phyloP scores from a whole-genome alignment of 2,113 vertebrate genomes.

The Catharus bicknelli region DNA sequence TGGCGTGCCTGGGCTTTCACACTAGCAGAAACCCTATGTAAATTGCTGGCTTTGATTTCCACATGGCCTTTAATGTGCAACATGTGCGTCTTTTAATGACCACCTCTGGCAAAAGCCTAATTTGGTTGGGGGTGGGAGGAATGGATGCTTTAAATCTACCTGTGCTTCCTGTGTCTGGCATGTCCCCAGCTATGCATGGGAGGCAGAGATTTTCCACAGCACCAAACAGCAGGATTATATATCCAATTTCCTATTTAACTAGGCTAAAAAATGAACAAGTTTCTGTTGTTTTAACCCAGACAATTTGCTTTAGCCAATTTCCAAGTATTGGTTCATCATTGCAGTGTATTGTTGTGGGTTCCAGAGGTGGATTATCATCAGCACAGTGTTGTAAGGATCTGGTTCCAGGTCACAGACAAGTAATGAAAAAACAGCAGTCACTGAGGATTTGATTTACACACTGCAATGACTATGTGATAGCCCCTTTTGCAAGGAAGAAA shows the following conservation, averaged over 20 bases:
- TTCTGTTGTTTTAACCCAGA: background rate
- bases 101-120: background rate
- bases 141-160: conserved; percentile 20
- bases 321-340: background rate
- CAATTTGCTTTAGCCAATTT: background rate
- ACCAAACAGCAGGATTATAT: background rate
- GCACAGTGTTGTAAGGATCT: background rate
- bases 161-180: background rate
- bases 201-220: background rate
- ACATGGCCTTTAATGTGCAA: background rate
- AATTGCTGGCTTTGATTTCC: background rate
- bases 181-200: background rate
- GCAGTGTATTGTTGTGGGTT: background rate
- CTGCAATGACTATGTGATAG: conserved; percentile 15
- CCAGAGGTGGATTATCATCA: conserved; percentile 3
- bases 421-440: conserved; percentile 43
- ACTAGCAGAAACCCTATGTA: background rate
- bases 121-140: background rate
- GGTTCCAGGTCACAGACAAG: conserved; percentile 31
- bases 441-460: conserved; percentile 38
- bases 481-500: conserved; percentile 29
- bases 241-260: background rate
- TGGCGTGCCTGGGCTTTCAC: background rate
- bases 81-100: background rate
- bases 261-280: background rate